phyloP scores from a whole-genome alignment of 2,113 vertebrate genomes.

The Ahaetulla prasina region DNA sequence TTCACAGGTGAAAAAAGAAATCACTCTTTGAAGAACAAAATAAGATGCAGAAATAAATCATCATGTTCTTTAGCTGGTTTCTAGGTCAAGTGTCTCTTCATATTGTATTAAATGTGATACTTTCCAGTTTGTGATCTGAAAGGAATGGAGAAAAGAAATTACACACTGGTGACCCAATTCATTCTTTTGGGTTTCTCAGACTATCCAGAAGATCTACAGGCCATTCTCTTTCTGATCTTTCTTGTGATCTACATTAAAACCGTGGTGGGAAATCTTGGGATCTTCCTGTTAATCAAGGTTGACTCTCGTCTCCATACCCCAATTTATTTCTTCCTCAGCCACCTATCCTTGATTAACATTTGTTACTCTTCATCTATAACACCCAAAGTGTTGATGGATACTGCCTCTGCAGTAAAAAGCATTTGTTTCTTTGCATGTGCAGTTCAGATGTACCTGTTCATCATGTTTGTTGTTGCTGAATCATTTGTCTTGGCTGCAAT shows the following conservation, averaged over 20 bases:
- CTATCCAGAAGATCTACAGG: background rate
- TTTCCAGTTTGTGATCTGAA: background rate
- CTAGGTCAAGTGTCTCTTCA: background rate
- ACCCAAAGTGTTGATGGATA: constrained; percentile 63
- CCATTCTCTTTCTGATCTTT: background rate
- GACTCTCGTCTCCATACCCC: background rate
- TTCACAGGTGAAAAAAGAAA: background rate
- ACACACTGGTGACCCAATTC: background rate
- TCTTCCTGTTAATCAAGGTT: background rate
- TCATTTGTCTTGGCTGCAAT: constrained; percentile 67
- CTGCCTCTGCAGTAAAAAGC: constrained; percentile 45
- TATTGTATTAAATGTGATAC: background rate
- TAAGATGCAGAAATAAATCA: background rate
- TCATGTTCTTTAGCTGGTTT: background rate
- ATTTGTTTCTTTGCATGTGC: constrained; percentile 62
- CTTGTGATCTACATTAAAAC: background rate
- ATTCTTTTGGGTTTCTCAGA: background rate
- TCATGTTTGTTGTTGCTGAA: constrained; percentile 66
- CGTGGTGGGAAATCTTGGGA: background rate
- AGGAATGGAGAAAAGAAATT: background rate
- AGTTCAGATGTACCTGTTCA: constrained; percentile 57
- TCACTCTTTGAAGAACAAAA: background rate
- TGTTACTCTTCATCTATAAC: background rate
- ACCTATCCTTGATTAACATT: background rate
- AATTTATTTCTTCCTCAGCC: background rate